Conservation (phyloP, 2,888 invertebrate genomes). For the Leuctra nigra region DNA sequence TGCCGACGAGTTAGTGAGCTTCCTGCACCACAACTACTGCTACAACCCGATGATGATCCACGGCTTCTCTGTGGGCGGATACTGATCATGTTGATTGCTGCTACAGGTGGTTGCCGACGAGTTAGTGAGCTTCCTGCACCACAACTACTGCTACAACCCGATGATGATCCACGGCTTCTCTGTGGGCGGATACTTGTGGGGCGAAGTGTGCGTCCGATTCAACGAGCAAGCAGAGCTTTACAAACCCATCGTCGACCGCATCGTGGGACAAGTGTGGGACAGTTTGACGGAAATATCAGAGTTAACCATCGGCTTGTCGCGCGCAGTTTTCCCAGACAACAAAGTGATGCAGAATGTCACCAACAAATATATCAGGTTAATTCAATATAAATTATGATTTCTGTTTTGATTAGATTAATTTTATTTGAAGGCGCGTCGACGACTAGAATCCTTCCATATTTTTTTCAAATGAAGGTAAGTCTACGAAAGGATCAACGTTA, state of each 20-base stretch:
- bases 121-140: constrained; percentile 64
- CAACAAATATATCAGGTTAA: constrained; percentile 43
- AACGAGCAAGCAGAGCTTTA: constrained; percentile 41
- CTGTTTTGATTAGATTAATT: no score
- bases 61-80: no score
- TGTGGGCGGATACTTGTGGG: constrained; percentile 83
- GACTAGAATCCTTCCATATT: no score
- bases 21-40: no score
- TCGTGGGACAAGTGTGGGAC: constrained; percentile 83
- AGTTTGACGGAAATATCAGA: constrained; percentile 58
- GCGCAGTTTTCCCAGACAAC: constrained; percentile 46
- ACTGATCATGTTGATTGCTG: no score
- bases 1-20: no score
- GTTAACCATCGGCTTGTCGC: constrained; percentile 46
- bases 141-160: constrained; percentile 57
- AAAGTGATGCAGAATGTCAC: constrained; percentile 41
- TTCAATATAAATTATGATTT: no score
- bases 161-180: constrained; percentile 84
- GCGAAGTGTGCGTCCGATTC: constrained; percentile 57
- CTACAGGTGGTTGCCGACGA: constrained; percentile 72
- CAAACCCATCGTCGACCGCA: constrained; percentile 55
- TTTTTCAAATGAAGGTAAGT: no score
- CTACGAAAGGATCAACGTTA: no score
- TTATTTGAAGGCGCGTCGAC: no score
- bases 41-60: no score